Percentiles rank a stretch among this genome's conserved stretches.
phyloP scores from a whole-genome alignment of 2,888 invertebrate species.

The Charanyca ferruginea region DNA sequence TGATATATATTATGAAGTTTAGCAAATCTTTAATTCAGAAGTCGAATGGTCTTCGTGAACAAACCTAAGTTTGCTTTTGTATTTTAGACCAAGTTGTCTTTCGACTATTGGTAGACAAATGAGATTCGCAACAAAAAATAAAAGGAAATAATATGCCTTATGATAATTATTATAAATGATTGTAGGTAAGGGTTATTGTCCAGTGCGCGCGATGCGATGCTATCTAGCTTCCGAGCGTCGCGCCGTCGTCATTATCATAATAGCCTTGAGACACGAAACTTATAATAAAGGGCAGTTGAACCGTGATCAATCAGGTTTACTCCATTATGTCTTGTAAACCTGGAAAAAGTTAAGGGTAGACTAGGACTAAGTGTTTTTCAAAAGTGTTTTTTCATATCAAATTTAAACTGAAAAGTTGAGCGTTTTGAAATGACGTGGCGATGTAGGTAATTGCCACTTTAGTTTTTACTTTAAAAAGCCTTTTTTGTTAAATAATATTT shows the following conservation, averaged over 20 bases:
- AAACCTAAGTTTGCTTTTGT: background rate
- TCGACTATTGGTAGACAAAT: conserved; percentile 28
- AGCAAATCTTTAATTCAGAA: conserved; percentile 10
- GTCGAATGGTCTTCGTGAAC: conserved; percentile 1
- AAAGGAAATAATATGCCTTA: conserved; percentile 73
- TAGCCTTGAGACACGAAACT: conserved; percentile 87
- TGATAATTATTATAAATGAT: conserved; percentile 86
- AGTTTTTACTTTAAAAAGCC: too few species aligned
- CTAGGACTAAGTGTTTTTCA: conserved; percentile 1
- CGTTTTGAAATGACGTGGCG: background rate
- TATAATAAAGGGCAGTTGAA: conserved; percentile 76
- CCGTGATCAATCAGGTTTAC: conserved; percentile 82
- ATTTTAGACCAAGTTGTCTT: background rate
- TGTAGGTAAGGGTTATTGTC: conserved; percentile 88
- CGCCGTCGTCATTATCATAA: conserved; percentile 87
- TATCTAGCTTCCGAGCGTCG: conserved; percentile 88
- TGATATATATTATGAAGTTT: conserved; percentile 8
- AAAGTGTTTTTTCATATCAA: background rate
- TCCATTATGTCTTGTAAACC: conserved; percentile 76
- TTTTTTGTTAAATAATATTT: too few species aligned
- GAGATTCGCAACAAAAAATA: conserved; percentile 50
- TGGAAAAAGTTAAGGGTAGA: conserved; percentile 35
- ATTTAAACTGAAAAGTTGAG: background rate
- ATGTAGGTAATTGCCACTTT: too few species aligned
- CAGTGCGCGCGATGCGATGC: conserved; percentile 88